Evolutionary conservation across 2,888 invertebrate genomes (phyloP), one percentile per base, ranked within the genome.

Genomic region (Calliscelio sp.): DNA sequence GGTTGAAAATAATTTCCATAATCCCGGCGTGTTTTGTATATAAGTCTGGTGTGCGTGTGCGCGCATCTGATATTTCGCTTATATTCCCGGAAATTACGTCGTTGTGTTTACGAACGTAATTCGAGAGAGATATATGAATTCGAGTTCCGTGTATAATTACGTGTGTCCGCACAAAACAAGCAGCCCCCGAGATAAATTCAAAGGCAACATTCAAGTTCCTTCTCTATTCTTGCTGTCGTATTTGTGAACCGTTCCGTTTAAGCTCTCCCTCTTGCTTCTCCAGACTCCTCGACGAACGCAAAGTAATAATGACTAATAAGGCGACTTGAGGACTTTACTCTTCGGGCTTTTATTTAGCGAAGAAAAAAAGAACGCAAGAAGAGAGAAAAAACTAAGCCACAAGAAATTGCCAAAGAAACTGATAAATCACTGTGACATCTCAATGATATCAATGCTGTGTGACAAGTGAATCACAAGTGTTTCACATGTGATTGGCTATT

Each of bases 181-280:
- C 88, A 88, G 88, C 90, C 85, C 88, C 86, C 78, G 88, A 89
- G 89, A 53, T 65, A 65, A 38, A 91, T 91, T 91, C 91, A 91
- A 92, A 91, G 90, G 89, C 87, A 86, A 90, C 90, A 91, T 92
- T 91, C 89, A 92, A 90, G 86, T 71, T 77, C 57, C 68, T 61
- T 81, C 90, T 89, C 91, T 90, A 91, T 91, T 92, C 90, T 91
- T 89, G 88, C 89, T 86, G 86, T 82, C 87, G 86, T 87, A 85
- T 90, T 90, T 90, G 89, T 90, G 89, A 89, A 88, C 89, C 89
- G 86, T 91, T 90, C 88, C 90, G 89, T 89, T 90, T 87, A 71
- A 77, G 73, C 82, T 82, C n/a, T n/a, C 77, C 77, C 82, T 65
- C 71, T 74, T 51, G 81, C 65, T 77, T 49, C 65, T 41, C 28